A percentile compares a stretch with the other conserved stretches of the same genome.
phyloP scores from a whole-genome alignment of 2,888 invertebrate genomes.

The Acanthosepion lycidas region DNA sequence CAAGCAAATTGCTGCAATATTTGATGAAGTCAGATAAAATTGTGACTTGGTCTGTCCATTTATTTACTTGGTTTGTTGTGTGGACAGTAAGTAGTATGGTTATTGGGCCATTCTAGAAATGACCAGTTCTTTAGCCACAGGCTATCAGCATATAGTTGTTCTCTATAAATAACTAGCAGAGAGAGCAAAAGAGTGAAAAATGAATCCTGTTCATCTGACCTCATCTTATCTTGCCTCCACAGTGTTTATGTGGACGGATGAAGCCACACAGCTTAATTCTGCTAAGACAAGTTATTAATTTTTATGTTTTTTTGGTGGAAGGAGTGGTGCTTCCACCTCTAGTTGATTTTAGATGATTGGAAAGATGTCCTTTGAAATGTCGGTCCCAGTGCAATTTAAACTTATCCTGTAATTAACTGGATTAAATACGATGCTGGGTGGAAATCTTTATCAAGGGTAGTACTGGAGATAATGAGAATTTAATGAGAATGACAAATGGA shows the following conservation, averaged over 20 bases:
- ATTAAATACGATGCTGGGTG: background rate
- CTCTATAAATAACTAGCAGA: background rate
- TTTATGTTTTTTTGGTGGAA: background rate
- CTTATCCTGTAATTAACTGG: background rate
- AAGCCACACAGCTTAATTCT: background rate
- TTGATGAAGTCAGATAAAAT: background rate
- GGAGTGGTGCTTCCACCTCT: background rate
- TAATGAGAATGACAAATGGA: background rate
- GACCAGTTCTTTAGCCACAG: constrained; percentile 9
- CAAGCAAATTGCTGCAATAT: background rate
- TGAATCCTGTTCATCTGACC: background rate
- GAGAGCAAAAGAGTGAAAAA: background rate
- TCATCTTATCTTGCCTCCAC: background rate
- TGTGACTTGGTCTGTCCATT: background rate
- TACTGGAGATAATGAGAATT: background rate
- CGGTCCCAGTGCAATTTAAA: background rate
- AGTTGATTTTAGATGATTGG: background rate
- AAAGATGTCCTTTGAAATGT: background rate
- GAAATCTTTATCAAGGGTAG: background rate
- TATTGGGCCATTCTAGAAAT: background rate
- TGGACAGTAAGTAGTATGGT: background rate
- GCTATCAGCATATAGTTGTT: background rate
- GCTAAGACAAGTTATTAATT: constrained; percentile 16
- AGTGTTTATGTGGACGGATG: background rate
- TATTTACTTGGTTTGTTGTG: background rate